Evolutionary conservation across 2,888 invertebrate genomes (phyloP).

Genomic region (Callimorpha dominula): DNA sequence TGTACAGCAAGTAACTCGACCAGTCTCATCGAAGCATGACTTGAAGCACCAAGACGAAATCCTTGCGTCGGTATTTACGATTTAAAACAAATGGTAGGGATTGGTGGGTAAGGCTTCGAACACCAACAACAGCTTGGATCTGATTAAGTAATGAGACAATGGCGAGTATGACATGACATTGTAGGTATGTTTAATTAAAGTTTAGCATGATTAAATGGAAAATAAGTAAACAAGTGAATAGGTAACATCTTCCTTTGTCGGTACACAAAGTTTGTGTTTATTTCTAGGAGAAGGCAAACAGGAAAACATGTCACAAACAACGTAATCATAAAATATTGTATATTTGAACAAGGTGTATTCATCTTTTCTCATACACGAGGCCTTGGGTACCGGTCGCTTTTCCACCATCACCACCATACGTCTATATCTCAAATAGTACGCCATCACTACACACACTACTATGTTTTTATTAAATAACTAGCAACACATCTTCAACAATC

Average conservation of each 20-base stretch:
- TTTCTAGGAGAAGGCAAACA: not conserved
- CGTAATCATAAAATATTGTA: too few species aligned
- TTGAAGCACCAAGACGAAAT: slow-evolving; percentile 54
- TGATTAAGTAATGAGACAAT: slow-evolving; percentile 19
- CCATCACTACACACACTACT: too few species aligned
- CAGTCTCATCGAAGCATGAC: slow-evolving; percentile 45
- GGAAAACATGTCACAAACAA: not conserved
- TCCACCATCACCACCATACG: too few species aligned
- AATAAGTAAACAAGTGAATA: not conserved
- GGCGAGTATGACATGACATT: not conserved
- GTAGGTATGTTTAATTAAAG: not conserved
- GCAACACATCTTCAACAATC: too few species aligned
- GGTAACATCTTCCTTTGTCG: not conserved
- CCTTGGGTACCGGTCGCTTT: too few species aligned
- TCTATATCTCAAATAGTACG: too few species aligned
- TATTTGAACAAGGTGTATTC: too few species aligned
- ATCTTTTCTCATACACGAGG: too few species aligned
- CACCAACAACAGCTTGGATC: slow-evolving; percentile 42
- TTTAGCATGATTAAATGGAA: not conserved
- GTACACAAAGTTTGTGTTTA: not conserved
- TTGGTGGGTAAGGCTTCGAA: slow-evolving; percentile 63
- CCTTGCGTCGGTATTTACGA: slow-evolving; percentile 71
- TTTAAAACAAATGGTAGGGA: slow-evolving; percentile 75
- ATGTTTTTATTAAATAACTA: too few species aligned
- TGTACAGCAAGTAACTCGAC: slow-evolving; percentile 23